Evolutionary conservation across 2,797 vertebrate genomes (phyloP), one percentile per base, ranked within the genome.

Genomic region (Stomatorhinus walkeri): DNA sequence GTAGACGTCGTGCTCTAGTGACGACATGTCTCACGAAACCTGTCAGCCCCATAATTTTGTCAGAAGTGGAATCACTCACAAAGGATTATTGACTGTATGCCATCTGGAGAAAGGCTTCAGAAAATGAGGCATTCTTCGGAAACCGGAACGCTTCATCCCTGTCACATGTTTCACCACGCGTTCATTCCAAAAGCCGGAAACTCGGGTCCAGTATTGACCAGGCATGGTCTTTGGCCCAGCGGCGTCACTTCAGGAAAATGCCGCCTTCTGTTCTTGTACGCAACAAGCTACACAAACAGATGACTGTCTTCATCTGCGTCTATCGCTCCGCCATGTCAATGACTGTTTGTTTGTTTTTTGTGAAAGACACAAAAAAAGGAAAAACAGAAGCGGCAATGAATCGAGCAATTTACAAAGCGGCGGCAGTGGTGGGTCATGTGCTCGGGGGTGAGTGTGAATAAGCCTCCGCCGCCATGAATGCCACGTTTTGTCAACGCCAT

Each of bases 401-500:
- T 92, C 89, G 92, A 90, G 92, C 91, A 91, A 94, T 94, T 92
- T 91, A 92, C 36, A 90, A 89, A 36, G 43, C 36, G 10, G 91
- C 90, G 48, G 91, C 48, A 8, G 85, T 93, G 90, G 91, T 90
- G 92, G 90, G 91, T 94, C 94, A 95, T 94, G 94, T 93, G 94
- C 93, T 91, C 87, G 91, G 91, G 91, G 93, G 93, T 93, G 93
- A 91, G 92, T 90, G 91, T 94, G 90, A 92, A 91, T 90, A 61
- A 79, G 87, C 86, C 90, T 79, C 72, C 32, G 89, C 79, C 54
- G 22, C 49, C 46, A 88, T 93, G 93, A 95, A 95, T 94, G 93
- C 91, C 52, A 1, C 90, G 91, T 93, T 94, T 92, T 95, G 94
- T 95, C 93, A 90, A 92, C 88, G 90, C 92, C 91, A 91, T 32